These are phyloP conservation scores for Pseudomyrmex dendroicus DNA, from an alignment of 1,140 invertebrate genomes.

Conservation along the genomic window DNA sequence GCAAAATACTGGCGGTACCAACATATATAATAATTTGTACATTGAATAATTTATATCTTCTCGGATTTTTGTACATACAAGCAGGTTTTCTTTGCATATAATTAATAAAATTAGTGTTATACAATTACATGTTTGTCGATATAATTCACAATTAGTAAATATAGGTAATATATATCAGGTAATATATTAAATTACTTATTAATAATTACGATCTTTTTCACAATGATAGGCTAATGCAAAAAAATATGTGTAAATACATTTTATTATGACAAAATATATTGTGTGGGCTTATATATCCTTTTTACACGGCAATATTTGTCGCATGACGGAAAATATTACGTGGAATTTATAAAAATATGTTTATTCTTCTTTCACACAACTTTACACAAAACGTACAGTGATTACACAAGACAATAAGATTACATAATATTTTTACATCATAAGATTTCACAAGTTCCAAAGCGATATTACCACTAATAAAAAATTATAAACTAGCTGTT, in stretches of 20 bases:
- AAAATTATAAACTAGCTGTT: slow-evolving; percentile 50
- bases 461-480: slow-evolving; percentile 30
- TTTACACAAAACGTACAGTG: slow-evolving; percentile 55
- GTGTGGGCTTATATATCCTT: slow-evolving; percentile 26
- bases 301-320: slow-evolving; percentile 9
- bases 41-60: slow-evolving; percentile 66
- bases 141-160: slow-evolving; percentile 24
- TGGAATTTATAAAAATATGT: slow-evolving; percentile 65
- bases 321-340: background rate
- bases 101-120: slow-evolving; percentile 72
- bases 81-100: slow-evolving; percentile 73
- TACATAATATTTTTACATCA: slow-evolving; percentile 46
- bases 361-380: slow-evolving; percentile 67
- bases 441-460: slow-evolving; percentile 11
- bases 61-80: slow-evolving; percentile 77
- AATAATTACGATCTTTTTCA: slow-evolving; percentile 60
- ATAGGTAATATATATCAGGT: slow-evolving; percentile 43
- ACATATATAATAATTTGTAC: slow-evolving; percentile 74
- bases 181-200: slow-evolving; percentile 53
- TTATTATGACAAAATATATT: slow-evolving; percentile 59
- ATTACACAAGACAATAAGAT: slow-evolving; percentile 60
- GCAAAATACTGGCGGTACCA: slow-evolving; percentile 60
- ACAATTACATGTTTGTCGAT: slow-evolving; percentile 63
- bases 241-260: slow-evolving; percentile 62
- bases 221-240: slow-evolving; percentile 53